Base-by-base conservation (phyloP, 2,113 vertebrate species). In the Notarius quadriscutis region DNA sequence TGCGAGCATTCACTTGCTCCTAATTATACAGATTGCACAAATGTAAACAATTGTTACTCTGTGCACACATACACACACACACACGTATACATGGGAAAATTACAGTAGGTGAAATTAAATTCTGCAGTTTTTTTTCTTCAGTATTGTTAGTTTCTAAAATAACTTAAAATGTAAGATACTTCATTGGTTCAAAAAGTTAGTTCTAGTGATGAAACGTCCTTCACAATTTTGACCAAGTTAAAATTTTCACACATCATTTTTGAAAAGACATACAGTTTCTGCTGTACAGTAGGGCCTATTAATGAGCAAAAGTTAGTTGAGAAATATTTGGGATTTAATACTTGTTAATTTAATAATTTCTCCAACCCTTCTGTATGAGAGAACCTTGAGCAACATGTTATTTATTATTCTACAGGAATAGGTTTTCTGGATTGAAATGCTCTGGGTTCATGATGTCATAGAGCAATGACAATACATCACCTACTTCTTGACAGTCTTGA, bases 351-450 rank as follows among this genome's bases (percentile, higher is more conserved):
- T 25, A 25, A 51, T 51, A 4, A 75, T 75, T 75, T 51, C 14
- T 22, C 18, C 18, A 74, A 8, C 30, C 34, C 71, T 8, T 74
- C 34, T 74, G 5, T 48, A 51, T 77, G 48, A 10, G 48, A 51
- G 22, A 57, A 30, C 22, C 25, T 17, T 2, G 57, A 30, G 53
- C 27, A 41, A 22, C 50, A 22, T 84, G 30, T 65, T 63, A 18
- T 63, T 65, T 63, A 18, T 63, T 75, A 57, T 1, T 27, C 22
- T 75, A 2, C 12, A 77, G 25, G 34, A 77, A 15, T 6, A 34
- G 51, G 27, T 41, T 80, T 69, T 69, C 60, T 79, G 58, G 60
- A 67, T 67, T 79, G 48, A 20, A 79, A 20, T 84, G 83, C 69
- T 75, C 69, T 48, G n/a, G 84, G 30, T 69, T 69, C 62, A 69